Evolutionary conservation across 2,888 invertebrate genomes (phyloP), one percentile per base, ranked within the genome.

Genomic region (Pyrochroa serraticornis): DNA sequence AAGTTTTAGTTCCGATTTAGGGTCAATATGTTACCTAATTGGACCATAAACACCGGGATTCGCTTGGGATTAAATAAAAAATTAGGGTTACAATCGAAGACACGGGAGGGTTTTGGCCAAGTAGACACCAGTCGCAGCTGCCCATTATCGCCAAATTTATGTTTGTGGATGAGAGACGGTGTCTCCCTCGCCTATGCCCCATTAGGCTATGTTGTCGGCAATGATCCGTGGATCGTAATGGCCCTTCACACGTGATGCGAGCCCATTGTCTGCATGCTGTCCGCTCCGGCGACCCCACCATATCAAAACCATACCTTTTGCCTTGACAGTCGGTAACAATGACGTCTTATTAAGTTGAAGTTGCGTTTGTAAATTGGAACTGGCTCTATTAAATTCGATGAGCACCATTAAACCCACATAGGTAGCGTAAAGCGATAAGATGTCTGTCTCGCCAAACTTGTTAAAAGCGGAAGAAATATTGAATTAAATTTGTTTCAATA

Each of bases 181-280:
- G 61, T 58, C 55, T 43, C 60, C 48, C 56, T 57, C 62, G 55
- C 63, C 64, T 62, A 58, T 59, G 61, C 57, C 59, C 65, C 65
- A 65, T 66, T 68, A 65, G 64, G 51, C 48, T 49, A 56, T 62
- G 60, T 64, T 54, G 61, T 49, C 56, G 62, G 66, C 65, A 67
- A 67, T 65, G 64, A 66, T 61, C 63, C 67, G 64, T 68, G 63
- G 63, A 62, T 60, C 56, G 64, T 63, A 65, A 66, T 68, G 65
- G 58, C 64, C 62, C 68, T 67, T 67, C 66, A 68, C 66, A 67
- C 60, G 58, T 58, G 60, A 58, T 58, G 53, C 43, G 52, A 47
- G 36, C 52, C 51, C 47, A 60, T 59, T 59, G 59, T 59, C 50
- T 50, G 59, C 46, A 55, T 55, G 55, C 47, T 43, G 43, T 53